These are phyloP conservation scores for Aptenodytes forsteri DNA, from an alignment of 2,113 vertebrate species.

Conservation along the genomic window DNA sequence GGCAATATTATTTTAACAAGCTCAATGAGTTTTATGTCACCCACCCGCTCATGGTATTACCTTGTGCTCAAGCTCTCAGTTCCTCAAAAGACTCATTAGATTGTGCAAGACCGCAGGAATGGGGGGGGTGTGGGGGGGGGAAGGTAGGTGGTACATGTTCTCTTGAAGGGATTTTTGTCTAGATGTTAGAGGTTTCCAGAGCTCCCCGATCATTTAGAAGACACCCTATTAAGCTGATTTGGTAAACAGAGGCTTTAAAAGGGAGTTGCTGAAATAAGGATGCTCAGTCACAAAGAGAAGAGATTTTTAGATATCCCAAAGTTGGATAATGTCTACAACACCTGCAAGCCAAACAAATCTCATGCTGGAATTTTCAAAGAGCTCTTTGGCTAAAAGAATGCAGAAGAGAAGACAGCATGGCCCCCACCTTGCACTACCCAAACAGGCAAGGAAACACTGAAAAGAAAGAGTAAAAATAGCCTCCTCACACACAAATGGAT, in stretches of 20 bases:
- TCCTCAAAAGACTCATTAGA: background rate
- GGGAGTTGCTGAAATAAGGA: background rate
- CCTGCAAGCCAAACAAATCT: background rate
- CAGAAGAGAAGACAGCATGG: background rate
- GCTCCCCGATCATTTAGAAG: background rate
- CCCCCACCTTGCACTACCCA: background rate
- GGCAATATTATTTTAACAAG: conserved; percentile 30
- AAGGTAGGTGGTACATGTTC: too few species aligned
- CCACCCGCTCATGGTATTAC: background rate
- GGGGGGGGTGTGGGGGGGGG: too few species aligned
- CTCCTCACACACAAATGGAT: background rate
- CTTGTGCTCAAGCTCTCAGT: background rate
- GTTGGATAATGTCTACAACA: background rate
- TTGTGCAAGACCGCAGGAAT: background rate
- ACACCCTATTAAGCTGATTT: background rate
- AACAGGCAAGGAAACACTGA: background rate
- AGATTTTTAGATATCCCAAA: background rate
- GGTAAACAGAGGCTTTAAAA: background rate
- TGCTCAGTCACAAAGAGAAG: background rate
- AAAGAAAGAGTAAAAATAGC: background rate
- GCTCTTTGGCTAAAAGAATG: background rate
- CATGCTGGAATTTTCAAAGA: background rate
- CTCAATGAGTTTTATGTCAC: background rate
- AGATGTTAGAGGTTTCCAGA: background rate
- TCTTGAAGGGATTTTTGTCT: background rate